Evolutionary conservation across 1,140 invertebrate species (phyloP), one percentile per base, ranked within the genome.

Genomic region (Neodiprion fabricii): DNA sequence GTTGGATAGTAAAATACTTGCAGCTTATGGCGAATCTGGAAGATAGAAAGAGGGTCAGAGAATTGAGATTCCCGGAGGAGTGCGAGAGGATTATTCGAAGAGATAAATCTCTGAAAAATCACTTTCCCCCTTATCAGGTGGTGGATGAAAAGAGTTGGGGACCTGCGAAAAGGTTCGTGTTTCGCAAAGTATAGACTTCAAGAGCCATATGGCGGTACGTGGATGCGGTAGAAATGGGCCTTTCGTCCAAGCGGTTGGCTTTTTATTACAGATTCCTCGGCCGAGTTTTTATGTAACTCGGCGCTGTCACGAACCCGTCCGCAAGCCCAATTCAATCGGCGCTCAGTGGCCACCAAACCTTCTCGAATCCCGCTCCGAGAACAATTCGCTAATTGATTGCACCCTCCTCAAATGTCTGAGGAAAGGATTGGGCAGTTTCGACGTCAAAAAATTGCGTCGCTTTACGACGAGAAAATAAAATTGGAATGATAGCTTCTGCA

Each of bases 21-120:
- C 28, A 40, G 28, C 5, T 40, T 40, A 40, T 61, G 67, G 40
- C 75, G 68, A 76, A 48, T 74, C 74, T 74, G 53, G 70, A 74
- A 40, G 47, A 70, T 75, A 67, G 68, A 40, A 40, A 40, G 28
- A 40, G 1, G 28, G 28, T 3, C 5, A 40, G 28, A 40, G 28
- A 40, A 40, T 40, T 40, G 28, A 61, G n/a, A 61, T 14, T 17
- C 53, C 53, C 53, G 53, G 8, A 61, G 53, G 53, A 61, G 11
- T 17, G 53, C 9, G 53, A 4, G 53, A 61, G n/a, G 53, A 61
- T 61, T 61, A 61, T 61, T 61, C n/a, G 53, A 61, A 61, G 11
- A 17, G 53, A 61, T 61, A 61, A 61, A 61, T 61, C 53, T 17
- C 53, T 7, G 53, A 61, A 61, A 61, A 61, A 61, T 61, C 53